phyloP scores from a whole-genome alignment of 2,888 invertebrate species.

The Eristalinus sepulchralis region DNA sequence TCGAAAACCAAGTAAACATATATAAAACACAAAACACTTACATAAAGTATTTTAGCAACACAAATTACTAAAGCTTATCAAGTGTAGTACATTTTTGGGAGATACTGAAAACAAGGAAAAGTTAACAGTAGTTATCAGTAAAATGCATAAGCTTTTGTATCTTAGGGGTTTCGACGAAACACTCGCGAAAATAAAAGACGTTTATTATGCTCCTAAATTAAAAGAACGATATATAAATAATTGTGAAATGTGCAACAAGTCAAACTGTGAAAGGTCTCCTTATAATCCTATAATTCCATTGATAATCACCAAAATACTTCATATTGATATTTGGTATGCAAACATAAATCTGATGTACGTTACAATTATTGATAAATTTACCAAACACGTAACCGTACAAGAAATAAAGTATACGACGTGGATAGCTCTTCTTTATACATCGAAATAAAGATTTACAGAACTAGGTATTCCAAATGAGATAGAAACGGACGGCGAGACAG shows the following conservation, averaged over 20 bases:
- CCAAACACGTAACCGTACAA: constrained; percentile 32
- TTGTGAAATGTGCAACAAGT: constrained; percentile 32
- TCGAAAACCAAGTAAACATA: constrained; percentile 17
- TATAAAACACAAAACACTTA: constrained; percentile 31
- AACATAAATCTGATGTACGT: constrained; percentile 29
- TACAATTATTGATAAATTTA: constrained; percentile 35
- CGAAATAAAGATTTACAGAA: constrained; percentile 28
- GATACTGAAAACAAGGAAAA: constrained; percentile 25
- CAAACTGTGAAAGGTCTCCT: constrained; percentile 24
- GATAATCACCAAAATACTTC: constrained; percentile 19
- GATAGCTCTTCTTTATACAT: constrained; percentile 31
- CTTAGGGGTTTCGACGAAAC: constrained; percentile 41
- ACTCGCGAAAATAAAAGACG: constrained; percentile 27
- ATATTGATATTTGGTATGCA: constrained; percentile 30
- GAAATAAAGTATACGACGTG: constrained; percentile 30
- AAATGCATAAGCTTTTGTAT: constrained; percentile 23
- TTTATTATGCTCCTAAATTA: constrained; percentile 32
- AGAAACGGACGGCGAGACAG: constrained; percentile 14
- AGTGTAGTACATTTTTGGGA: too few species aligned
- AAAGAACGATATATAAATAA: constrained; percentile 32
- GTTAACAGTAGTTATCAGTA: background rate
- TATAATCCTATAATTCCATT: constrained; percentile 3
- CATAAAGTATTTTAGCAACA: constrained; percentile 32
- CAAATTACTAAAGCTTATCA: background rate
- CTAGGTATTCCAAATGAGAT: constrained; percentile 32